phyloP scores from a whole-genome alignment of 2,797 vertebrate genomes.

The Alca torda region DNA sequence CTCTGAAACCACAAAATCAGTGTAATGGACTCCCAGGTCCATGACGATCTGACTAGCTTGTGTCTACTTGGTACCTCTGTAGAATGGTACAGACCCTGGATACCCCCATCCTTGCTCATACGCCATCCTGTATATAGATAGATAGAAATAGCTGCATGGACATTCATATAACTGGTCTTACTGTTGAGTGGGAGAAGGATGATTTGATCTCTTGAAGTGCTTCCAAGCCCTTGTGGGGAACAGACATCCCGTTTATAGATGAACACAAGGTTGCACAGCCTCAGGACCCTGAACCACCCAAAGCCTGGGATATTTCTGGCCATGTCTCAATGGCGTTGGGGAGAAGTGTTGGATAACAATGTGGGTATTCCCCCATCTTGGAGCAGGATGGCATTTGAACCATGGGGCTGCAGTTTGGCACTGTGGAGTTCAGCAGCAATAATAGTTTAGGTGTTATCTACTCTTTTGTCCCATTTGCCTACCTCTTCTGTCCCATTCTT shows the following conservation, averaged over 20 bases:
- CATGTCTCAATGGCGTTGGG: rapidly evolving
- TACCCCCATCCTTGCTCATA: not conserved
- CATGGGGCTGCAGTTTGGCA: not conserved
- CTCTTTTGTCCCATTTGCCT: not conserved
- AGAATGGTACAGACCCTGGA: not conserved
- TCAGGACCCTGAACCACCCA: not conserved
- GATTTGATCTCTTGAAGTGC: not conserved
- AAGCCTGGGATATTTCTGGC: not conserved
- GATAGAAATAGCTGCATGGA: not conserved
- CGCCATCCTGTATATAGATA: not conserved
- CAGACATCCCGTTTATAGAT: not conserved
- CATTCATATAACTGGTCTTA: not conserved
- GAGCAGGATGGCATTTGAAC: not conserved
- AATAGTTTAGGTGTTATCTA: not conserved
- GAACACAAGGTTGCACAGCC: not conserved
- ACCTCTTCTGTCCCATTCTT: not conserved
- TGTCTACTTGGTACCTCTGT: not conserved
- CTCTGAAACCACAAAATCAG: not conserved
- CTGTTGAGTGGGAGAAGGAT: not conserved
- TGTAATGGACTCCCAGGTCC: not conserved
- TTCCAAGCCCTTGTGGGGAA: not conserved
- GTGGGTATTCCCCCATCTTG: not conserved
- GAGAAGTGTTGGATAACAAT: not conserved
- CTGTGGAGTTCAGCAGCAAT: not conserved
- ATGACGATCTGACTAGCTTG: not conserved